Evolutionary conservation across 2,113 vertebrate genomes (phyloP).

Genomic region (Brachypteracias leptosomus): DNA sequence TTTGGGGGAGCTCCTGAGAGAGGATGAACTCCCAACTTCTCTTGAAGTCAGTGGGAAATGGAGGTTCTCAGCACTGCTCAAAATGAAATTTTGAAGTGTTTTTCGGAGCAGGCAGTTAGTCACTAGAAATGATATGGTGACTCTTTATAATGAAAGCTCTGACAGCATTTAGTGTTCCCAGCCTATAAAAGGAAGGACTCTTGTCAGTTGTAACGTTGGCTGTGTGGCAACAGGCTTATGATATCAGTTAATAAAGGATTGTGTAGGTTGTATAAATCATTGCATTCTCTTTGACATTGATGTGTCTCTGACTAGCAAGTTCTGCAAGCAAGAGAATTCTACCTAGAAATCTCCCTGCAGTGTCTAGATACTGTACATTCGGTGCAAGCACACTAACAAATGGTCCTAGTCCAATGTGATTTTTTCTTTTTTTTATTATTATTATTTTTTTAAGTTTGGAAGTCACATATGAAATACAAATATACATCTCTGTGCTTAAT

Average conservation of each 20-base stretch:
- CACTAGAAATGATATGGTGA: neutral
- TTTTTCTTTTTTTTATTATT: neutral
- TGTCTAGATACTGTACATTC: neutral
- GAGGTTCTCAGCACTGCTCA: neutral
- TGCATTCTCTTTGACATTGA: neutral
- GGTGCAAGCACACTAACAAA: neutral
- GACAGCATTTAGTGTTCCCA: neutral
- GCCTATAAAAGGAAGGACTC: neutral
- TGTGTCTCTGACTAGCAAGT: neutral
- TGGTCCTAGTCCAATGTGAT: neutral
- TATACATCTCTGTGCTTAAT: neutral
- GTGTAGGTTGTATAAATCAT: neutral
- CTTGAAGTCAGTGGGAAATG: neutral
- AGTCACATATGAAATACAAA: neutral
- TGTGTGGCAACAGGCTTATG: slow-evolving; percentile 15
- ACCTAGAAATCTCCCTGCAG: neutral
- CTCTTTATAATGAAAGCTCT: neutral
- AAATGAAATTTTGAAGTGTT: neutral
- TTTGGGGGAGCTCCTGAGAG: neutral
- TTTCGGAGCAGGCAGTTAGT: neutral
- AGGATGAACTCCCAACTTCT: neutral
- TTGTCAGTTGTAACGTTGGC: neutral
- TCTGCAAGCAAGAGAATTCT: neutral
- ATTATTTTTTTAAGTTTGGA: neutral
- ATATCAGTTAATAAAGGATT: neutral